Conservation (phyloP, 2,888 invertebrate species). For the Platycnemis pennipes region DNA sequence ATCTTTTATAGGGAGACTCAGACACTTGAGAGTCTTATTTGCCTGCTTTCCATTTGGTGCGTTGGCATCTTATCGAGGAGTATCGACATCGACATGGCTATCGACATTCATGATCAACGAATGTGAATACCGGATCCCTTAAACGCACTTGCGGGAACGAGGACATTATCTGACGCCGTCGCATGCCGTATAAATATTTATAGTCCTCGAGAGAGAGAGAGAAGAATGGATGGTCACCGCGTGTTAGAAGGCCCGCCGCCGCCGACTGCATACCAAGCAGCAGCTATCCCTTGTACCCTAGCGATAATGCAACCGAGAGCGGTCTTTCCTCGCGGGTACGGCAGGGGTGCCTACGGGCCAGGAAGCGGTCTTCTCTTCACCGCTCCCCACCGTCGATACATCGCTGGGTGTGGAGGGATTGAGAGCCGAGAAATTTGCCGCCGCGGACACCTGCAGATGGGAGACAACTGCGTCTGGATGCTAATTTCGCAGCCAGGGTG, state of each 20-base stretch:
- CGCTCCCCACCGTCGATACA: no score
- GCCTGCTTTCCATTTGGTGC: no score
- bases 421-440: not conserved
- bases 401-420: not conserved
- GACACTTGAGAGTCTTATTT: no score
- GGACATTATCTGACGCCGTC: constrained; percentile 3
- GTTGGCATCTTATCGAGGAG: no score
- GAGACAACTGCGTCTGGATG: not conserved
- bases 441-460: not conserved
- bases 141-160: not conserved
- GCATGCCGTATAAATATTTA: not conserved
- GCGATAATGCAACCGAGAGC: constrained; percentile 21
- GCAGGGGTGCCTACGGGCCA: constrained; percentile 38
- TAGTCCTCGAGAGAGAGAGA: not conserved
- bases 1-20: no score
- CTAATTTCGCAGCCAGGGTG: not conserved
- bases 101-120: not conserved
- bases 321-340: not conserved
- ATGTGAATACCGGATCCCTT: not conserved
- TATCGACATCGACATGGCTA: not conserved
- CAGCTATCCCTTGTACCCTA: constrained; percentile 24
- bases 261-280: constrained; percentile 41
- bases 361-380: no score
- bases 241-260: constrained; percentile 8
- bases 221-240: constrained; percentile 15